These are phyloP conservation scores for Drosophila ironensis DNA, from an alignment of 1,140 invertebrate species.

Conservation along the genomic window DNA sequence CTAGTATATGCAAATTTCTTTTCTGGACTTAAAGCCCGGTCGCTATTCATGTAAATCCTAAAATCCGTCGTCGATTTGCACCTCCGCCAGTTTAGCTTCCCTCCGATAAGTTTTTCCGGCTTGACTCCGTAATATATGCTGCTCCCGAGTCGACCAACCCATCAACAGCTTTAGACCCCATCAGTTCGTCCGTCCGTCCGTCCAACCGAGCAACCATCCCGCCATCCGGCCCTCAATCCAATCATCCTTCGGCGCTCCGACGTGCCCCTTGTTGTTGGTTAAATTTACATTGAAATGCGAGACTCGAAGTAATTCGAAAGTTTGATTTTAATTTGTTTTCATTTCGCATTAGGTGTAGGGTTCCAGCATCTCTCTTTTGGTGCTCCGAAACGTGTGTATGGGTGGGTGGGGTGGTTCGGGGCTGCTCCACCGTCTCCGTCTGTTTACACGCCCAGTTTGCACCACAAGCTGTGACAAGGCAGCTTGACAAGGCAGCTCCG, in stretches of 20 bases:
- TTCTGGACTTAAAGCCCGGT: not conserved
- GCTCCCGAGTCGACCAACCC: conserved; percentile 5
- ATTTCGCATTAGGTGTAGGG: conserved; percentile 78
- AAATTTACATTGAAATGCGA: conserved; percentile 81
- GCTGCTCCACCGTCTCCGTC: conserved; percentile 16
- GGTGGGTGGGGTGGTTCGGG: not conserved
- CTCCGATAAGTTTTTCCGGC: conserved; percentile 2
- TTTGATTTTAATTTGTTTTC: conserved; percentile 82
- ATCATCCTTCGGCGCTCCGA: conserved; percentile 1
- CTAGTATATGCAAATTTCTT: too few species aligned
- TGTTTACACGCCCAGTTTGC: conserved; percentile 77
- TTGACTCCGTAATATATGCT: conserved; percentile 41
- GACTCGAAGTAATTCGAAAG: conserved; percentile 81
- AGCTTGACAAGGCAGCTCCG: conserved; percentile 47
- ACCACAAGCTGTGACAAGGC: conserved; percentile 65
- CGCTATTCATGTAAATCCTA: too few species aligned
- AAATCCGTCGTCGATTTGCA: not conserved
- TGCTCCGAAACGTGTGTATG: conserved; percentile 2
- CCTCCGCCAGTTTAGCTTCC: conserved; percentile 14
- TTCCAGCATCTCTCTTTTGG: conserved; percentile 10
- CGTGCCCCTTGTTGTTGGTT: conserved; percentile 63
- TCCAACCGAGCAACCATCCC: not conserved
- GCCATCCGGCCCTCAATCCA: too few species aligned
- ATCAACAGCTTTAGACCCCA: conserved; percentile 25
- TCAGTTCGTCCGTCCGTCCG: not conserved